Evolutionary conservation across 2,797 vertebrate genomes (phyloP).

Genomic region (Etheostoma perlongum): DNA sequence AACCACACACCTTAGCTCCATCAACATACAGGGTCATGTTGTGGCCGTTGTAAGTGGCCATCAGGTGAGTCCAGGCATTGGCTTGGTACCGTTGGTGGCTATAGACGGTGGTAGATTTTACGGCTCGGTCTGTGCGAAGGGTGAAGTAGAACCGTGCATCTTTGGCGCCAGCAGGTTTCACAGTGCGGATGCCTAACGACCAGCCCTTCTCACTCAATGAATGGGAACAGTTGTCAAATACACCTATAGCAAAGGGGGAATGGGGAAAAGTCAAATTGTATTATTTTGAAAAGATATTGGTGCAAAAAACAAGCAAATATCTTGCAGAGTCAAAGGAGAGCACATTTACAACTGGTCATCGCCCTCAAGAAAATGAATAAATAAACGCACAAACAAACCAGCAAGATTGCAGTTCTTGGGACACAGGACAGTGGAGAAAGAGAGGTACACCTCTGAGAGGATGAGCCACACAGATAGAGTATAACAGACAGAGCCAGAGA

Average conservation of each 20-base stretch:
- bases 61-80: conserved; percentile 90
- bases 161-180: conserved; percentile 83
- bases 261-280: not conserved
- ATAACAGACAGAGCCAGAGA: conserved; percentile 57
- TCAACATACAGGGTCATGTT: conserved; percentile 92
- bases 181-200: conserved; percentile 91
- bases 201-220: conserved; percentile 92
- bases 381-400: conserved; percentile 37
- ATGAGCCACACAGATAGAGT: not conserved
- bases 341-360: conserved; percentile 16
- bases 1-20: conserved; percentile 85
- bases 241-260: conserved; percentile 78
- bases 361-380: not conserved
- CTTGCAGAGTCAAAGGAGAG: not conserved
- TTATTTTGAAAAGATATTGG: conserved; percentile 2
- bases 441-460: no score
- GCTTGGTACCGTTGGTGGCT: conserved; percentile 87
- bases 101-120: conserved; percentile 85
- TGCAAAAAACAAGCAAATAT: conserved; percentile 4
- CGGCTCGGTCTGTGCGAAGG: conserved; percentile 91
- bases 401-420: conserved; percentile 11
- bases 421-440: conserved; percentile 9
- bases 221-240: conserved; percentile 97
- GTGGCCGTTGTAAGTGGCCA: conserved; percentile 89
- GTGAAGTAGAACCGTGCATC: conserved; percentile 95